These are phyloP conservation scores for Thyatira batis DNA, from an alignment of 2,888 invertebrate species.

Conservation along the genomic window DNA sequence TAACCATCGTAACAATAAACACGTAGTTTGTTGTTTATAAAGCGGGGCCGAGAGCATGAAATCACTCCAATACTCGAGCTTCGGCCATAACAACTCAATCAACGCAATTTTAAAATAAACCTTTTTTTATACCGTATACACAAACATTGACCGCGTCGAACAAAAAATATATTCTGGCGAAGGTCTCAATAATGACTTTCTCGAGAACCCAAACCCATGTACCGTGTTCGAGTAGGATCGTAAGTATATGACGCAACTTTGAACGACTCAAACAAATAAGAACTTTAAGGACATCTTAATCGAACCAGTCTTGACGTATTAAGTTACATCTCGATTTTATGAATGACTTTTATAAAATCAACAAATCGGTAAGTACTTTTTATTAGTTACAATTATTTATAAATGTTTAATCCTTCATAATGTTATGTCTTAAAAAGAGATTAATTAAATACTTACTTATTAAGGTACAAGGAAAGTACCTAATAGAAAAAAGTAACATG, in stretches of 20 bases:
- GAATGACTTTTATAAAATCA: neutral
- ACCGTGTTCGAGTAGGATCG: constrained; percentile 19
- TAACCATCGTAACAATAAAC: constrained; percentile 21
- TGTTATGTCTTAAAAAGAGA: too few relatives aligned
- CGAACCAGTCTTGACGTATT: constrained; percentile 12
- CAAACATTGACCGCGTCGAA: constrained; percentile 52
- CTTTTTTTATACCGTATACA: constrained; percentile 58
- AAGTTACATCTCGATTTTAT: neutral
- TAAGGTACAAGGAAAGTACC: too few relatives aligned
- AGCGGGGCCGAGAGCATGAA: constrained; percentile 53
- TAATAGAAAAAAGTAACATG: too few relatives aligned
- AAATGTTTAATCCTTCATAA: too few relatives aligned
- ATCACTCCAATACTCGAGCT: constrained; percentile 46
- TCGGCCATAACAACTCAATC: constrained; percentile 76
- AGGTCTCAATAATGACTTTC: constrained; percentile 73
- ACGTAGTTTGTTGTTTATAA: constrained; percentile 45
- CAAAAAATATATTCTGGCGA: constrained; percentile 59
- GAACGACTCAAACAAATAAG: constrained; percentile 2
- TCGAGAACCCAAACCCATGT: constrained; percentile 57
- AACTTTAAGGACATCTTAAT: constrained; percentile 28
- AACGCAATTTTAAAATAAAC: constrained; percentile 74
- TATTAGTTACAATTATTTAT: too few relatives aligned
- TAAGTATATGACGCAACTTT: constrained; percentile 11
- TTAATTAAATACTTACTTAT: too few relatives aligned
- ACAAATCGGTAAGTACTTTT: too few relatives aligned